Evolutionary conservation across 2,888 invertebrate species (phyloP).

Genomic region (Noctua pronuba): DNA sequence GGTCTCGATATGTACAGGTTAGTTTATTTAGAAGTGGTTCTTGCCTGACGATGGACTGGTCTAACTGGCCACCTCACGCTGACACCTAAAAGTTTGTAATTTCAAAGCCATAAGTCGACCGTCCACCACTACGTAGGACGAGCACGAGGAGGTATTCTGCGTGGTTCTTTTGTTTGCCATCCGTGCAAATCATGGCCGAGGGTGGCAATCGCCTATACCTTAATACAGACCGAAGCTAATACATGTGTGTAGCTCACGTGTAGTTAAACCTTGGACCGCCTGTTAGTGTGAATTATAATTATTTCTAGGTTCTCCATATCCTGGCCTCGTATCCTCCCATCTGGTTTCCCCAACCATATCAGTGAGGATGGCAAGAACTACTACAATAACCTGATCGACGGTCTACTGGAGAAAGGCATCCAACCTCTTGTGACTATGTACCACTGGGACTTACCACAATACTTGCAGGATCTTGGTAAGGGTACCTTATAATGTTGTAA

Average conservation of each 20-base stretch:
- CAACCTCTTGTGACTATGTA: background rate
- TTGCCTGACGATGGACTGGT: background rate
- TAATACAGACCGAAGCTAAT: background rate
- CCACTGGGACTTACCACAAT: background rate
- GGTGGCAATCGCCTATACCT: background rate
- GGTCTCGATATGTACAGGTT: conserved; percentile 85
- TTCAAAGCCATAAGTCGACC: background rate
- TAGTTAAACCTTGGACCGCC: too few relatives aligned
- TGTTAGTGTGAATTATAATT: too few relatives aligned
- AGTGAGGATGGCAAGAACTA: conserved; percentile 2
- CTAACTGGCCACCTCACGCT: background rate
- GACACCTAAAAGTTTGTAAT: background rate
- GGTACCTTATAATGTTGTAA: background rate
- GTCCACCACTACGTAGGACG: background rate
- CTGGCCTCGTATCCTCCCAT: conserved; percentile 1
- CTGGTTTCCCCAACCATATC: background rate
- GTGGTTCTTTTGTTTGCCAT: background rate
- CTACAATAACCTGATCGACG: background rate
- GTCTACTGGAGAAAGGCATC: background rate
- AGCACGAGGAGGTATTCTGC: background rate
- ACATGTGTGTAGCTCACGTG: too few relatives aligned
- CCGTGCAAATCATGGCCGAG: background rate
- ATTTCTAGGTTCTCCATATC: background rate
- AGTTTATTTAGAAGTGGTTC: background rate
- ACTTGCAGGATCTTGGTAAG: background rate